Evolutionary conservation across 1,140 invertebrate species (phyloP), one percentile per base, ranked within the genome.

Genomic region (Drosophila lini): DNA sequence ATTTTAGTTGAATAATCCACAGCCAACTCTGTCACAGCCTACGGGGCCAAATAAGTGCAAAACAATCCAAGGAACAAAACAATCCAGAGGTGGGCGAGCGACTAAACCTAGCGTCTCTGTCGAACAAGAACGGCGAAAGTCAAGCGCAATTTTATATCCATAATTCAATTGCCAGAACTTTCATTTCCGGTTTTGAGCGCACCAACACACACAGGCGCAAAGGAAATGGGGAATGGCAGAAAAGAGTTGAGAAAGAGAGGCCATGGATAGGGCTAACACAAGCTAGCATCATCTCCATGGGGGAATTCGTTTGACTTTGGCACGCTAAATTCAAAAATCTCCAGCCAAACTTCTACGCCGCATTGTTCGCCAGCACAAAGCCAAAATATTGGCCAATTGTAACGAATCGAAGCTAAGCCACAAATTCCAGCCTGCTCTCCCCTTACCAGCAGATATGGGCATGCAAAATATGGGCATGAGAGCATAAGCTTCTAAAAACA

Each of bases 131-230:
- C 42, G 36, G 50, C 68, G 34, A 76, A 71, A 73, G 45, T 55
- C 55, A 59, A 62, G 65, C 52, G 47, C 64, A 81, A 80, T 74
- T 77, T 77, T 59, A 76, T 80, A 62, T 59, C 57, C 78, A 80
- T 81, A 81, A 81, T 73, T 81, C 73, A 81, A 81, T 81, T 81
- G 78, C 42, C 59, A 81, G 68, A 61, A 81, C 73, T 81, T 81
- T 81, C 65, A 76, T 76, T 81, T 77, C 73, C 65, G 78, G 40
- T 60, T 62, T 67, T 58, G 45, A 63, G 48, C 67, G 67, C 78
- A 76, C 60, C 78, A 80, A 19, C 32, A 65, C 36, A 68, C 58
- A 74, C 31, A 64, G n/a, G 41, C 40, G 42, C 57, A 32, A 16
- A 34, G 28, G 65, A 57, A 69, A 65, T 48, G 32, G 11, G 36